Evolutionary conservation across 2,888 invertebrate genomes (phyloP).

Genomic region (Xestia rhomboidea): DNA sequence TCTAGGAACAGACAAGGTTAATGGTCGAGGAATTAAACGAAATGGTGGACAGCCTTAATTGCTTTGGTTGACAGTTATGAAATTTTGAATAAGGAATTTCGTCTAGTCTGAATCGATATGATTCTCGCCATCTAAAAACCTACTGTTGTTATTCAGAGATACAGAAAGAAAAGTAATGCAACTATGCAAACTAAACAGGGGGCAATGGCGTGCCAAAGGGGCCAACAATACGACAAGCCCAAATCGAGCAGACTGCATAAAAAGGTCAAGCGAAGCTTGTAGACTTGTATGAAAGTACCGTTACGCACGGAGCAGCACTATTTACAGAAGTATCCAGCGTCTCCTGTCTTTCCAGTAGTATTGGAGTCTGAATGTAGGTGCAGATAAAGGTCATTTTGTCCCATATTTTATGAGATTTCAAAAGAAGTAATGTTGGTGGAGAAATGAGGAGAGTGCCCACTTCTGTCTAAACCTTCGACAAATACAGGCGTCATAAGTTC

Average conservation of each 20-base stretch:
- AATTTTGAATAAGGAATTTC: conserved; percentile 13
- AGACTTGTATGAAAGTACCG: not conserved
- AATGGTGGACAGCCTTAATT: conserved; percentile 27
- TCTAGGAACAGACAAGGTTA: conserved; percentile 39
- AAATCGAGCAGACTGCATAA: not conserved
- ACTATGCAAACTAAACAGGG: not conserved
- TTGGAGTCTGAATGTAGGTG: not conserved
- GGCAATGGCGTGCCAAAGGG: not conserved
- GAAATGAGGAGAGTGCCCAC: not conserved
- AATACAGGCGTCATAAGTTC: not conserved
- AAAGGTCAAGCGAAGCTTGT: not conserved
- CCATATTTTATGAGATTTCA: not conserved
- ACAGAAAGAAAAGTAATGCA: not conserved
- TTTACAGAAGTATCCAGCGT: not conserved
- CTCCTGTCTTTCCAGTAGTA: not conserved
- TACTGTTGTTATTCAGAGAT: not conserved
- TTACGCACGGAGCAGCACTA: not conserved
- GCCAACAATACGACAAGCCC: not conserved
- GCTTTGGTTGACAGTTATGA: conserved; percentile 21
- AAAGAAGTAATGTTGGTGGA: not conserved
- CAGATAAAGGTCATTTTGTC: not conserved
- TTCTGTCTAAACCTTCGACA: not conserved
- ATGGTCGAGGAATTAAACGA: conserved; percentile 39
- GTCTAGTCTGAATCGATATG: not conserved
- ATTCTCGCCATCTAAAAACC: not conserved